Evolutionary conservation across 2,888 invertebrate genomes (phyloP), one percentile per base, ranked within the genome.

Genomic region (Hirtodrosophila cameraria): DNA sequence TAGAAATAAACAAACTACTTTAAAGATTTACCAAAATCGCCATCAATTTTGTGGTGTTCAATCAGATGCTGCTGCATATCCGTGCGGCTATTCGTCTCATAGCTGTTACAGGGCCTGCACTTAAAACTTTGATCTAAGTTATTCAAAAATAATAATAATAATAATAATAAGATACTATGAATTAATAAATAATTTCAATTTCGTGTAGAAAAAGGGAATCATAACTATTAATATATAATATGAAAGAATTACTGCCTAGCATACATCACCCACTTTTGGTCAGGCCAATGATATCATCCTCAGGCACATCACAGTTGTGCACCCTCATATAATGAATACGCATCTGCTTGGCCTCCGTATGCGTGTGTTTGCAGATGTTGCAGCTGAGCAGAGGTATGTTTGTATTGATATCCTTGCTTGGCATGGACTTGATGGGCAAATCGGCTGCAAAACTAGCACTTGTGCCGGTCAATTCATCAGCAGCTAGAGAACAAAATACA

Each of bases 11-110:
- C 11, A 4, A 11, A 38, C 2, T 18, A 0, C 7, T 11, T 28
- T 43, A 4, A n/a, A 31, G 4, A 13, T 64, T 49, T 46, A 86
- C 86, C 87, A 20, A 73, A 77, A 27, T 86, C 83, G 0, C 81
- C 76, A 23, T 77, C 77, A 25, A 84, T 80, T 35, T 73, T 77
- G 33, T 88, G 88, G 36, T 78, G 69, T 5, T 82, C 45, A 3
- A 73, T 67, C 0, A 88, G 70, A 73, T 88, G 88, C 11, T 65
- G 65, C n/a, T 85, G 81, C 67, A 88, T 83, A 12, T 74, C 72
- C 3, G 45, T 13, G 13, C 80, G 74, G n/a, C 63, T 63, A n/a
- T 78, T 75, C 2, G 82, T 81, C 23, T 66, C 76, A 48, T 67
- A 83, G 35, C 61, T 75, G 31, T 84, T 81, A 25, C 82, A 83